Evolutionary conservation across 2,888 invertebrate species (phyloP), one percentile per base, ranked within the genome.

Genomic region (Allolobophora icterica): DNA sequence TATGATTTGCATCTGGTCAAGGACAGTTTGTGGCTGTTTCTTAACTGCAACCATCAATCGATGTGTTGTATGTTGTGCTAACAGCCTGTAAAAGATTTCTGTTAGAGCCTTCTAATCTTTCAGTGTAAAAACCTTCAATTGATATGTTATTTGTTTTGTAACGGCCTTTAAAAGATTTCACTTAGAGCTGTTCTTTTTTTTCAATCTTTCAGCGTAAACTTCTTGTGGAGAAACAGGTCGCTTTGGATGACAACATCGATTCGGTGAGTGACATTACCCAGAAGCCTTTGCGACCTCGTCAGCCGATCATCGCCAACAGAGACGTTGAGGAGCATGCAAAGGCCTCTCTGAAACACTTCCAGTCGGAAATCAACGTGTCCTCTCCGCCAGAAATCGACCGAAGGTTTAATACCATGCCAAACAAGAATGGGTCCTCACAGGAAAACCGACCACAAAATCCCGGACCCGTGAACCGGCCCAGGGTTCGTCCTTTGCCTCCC

Each of bases 171-270:
- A 30, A 84, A 34, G 19, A 34, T 35, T 87, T 87, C 87, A 87
- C 2, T 8, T 71, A 13, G 71, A 71, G 11, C 11, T n/a, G n/a
- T n/a, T n/a, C 71, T 8, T 0, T n/a, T 15, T 34, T 35, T 87
- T 35, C 8, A 6, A 35, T 87, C 35, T 91, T 91, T 89, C 52
- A 91, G 91, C 71, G 91, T 6, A 87, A 89, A 52, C 58, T 91
- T 19, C 89, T 91, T 8, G 84, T 91, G 11, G 87, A 91, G 91
- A 91, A 91, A 35, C 35, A 89, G 42, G 91, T 91, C 21, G 87
- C 89, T 19, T 33, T 91, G n/a, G 91, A 91, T 19, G 91, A 91
- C n/a, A 52, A 91, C 52, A 52, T 91, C 6, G 84, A 87, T n/a
- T 89, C 52, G 5, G 89, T 87, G 38, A 91, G 89, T 19, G 58